Conservation (phyloP, 1,140 invertebrate species). For the Littorina saxatilis region DNA sequence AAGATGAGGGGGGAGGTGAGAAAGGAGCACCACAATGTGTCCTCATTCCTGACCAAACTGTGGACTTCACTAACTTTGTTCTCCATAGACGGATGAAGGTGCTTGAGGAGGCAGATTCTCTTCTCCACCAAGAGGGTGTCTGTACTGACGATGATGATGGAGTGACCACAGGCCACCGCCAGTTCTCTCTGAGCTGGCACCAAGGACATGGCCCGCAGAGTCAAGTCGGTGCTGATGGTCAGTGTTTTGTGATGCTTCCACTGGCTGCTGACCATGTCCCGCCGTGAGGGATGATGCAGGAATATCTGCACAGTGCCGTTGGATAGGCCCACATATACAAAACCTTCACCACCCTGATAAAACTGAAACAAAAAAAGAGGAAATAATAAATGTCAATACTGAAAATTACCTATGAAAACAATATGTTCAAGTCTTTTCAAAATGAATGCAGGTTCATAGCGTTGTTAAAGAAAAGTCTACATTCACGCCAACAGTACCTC, state of each 20-base stretch:
- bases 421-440: no score
- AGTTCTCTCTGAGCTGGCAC: slow-evolving; percentile 41
- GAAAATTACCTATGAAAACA: no score
- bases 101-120: slow-evolving; percentile 37
- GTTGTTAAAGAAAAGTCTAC: no score
- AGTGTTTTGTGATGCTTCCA: slow-evolving; percentile 15
- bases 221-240: neutral
- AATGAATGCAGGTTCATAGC: no score
- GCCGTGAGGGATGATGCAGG: slow-evolving; percentile 28
- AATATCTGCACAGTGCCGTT: slow-evolving; percentile 9
- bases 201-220: slow-evolving; percentile 19
- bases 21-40: slow-evolving; percentile 52
- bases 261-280: neutral
- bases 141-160: slow-evolving; percentile 47
- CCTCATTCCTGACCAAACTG: slow-evolving; percentile 32
- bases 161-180: slow-evolving; percentile 51
- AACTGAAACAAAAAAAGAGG: slow-evolving; percentile 25
- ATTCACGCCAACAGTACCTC: no score
- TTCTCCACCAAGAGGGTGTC: slow-evolving; percentile 37
- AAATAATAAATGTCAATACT: neutral
- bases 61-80: neutral
- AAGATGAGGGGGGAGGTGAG: slow-evolving; percentile 37
- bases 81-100: neutral
- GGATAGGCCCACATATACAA: slow-evolving; percentile 26
- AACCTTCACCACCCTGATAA: slow-evolving; percentile 26